Evolutionary conservation across 2,888 invertebrate genomes (phyloP).

Genomic region (Corbicula japonica): DNA sequence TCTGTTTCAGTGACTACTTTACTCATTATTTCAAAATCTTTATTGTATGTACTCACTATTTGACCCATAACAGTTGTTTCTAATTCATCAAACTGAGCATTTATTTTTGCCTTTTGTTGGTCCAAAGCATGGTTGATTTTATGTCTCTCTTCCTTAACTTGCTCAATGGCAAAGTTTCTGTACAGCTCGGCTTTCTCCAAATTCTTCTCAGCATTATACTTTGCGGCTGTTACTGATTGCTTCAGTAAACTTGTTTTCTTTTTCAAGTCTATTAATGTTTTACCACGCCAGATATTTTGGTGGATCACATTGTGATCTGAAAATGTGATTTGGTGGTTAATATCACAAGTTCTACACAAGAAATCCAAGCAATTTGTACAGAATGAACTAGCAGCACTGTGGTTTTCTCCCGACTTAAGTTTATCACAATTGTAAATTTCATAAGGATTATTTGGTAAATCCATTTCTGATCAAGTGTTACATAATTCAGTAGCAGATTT

Average conservation of each 20-base stretch:
- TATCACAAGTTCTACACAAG: neutral
- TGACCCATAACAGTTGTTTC: neutral
- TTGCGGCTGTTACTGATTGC: neutral
- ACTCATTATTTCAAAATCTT: too few species aligned
- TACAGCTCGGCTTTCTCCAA: neutral
- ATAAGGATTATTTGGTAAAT: too few species aligned
- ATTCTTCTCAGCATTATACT: neutral
- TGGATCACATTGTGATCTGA: neutral
- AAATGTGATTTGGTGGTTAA: neutral
- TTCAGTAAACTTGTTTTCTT: neutral
- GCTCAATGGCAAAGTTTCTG: neutral
- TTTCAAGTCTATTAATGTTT: neutral
- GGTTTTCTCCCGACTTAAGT: too few species aligned
- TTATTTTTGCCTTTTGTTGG: neutral
- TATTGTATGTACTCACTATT: too few species aligned
- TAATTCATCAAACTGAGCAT: neutral
- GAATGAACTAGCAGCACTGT: neutral
- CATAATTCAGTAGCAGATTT: too few species aligned
- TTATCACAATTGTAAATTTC: too few species aligned
- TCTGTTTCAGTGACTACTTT: too few species aligned
- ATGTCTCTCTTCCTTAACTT: neutral
- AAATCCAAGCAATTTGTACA: neutral
- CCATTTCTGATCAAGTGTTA: too few species aligned
- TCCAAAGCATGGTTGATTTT: conserved; percentile 1
- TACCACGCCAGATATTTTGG: neutral